A percentile compares a stretch with the other conserved stretches of the same genome.
These are phyloP conservation scores for Flexamia atlantica DNA, from an alignment of 2,888 invertebrate species.

Conservation along the genomic window DNA sequence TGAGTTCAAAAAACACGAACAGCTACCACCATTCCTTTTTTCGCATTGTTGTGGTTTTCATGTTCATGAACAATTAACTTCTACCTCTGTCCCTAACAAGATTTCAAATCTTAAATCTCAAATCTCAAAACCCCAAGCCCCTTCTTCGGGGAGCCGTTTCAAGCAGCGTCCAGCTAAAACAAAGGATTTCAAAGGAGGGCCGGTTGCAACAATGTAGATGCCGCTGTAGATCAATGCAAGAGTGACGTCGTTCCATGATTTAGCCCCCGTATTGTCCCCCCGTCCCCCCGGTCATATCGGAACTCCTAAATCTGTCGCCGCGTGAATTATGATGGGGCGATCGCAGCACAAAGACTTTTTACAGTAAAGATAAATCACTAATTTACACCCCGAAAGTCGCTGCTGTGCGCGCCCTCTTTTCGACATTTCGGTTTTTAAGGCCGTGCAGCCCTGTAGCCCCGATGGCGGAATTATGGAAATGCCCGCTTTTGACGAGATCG, in stretches of 20 bases:
- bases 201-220: constrained; percentile 17
- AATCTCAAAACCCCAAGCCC: no score
- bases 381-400: constrained; percentile 37
- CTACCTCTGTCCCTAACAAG: no score
- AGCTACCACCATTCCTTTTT: no score
- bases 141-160: no score
- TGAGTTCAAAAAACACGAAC: no score
- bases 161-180: not conserved
- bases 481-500: constrained; percentile 26
- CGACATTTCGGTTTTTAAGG: constrained; percentile 52
- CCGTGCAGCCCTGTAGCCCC: not conserved
- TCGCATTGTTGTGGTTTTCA: no score
- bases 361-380: constrained; percentile 58
- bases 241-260: constrained; percentile 40
- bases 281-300: constrained; percentile 51
- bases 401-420: constrained; percentile 50
- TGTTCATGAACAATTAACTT: no score
- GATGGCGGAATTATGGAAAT: constrained; percentile 53
- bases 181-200: not conserved
- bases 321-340: constrained; percentile 54
- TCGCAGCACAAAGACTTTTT: constrained; percentile 56
- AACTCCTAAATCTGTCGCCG: constrained; percentile 60
- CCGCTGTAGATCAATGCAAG: constrained; percentile 13
- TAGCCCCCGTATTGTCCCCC: constrained; percentile 39
- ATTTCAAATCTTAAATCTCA: no score